Percentiles rank a stretch among this genome's conserved stretches.
phyloP scores from a whole-genome alignment of 64 coral and sea anemone genomes.

The Hydrozoanthus tunicans region DNA sequence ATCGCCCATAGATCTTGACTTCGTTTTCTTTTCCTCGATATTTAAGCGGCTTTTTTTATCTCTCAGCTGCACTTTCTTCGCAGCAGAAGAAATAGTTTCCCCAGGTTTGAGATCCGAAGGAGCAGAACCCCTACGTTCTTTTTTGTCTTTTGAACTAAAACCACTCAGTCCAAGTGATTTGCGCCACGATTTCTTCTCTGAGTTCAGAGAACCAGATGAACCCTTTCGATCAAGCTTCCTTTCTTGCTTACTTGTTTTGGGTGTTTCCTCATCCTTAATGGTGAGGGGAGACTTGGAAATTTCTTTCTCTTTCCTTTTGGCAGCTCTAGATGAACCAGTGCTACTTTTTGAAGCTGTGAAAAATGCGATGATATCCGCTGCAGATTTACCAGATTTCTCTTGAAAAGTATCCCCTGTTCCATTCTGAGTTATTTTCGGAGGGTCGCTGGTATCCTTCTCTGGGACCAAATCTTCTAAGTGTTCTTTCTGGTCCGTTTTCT shows the following conservation, averaged over 20 bases:
- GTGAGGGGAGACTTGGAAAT: constrained; percentile 29
- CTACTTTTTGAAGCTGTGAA: constrained; percentile 44
- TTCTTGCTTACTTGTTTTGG: constrained; percentile 42
- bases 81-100: constrained; percentile 56
- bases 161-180: constrained; percentile 38
- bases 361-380: constrained; percentile 44
- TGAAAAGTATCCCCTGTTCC: constrained; percentile 29
- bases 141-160: constrained; percentile 48
- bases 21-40: constrained; percentile 36
- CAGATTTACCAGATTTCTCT: constrained; percentile 40
- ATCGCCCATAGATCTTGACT: constrained; percentile 53
- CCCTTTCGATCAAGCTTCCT: constrained; percentile 37
- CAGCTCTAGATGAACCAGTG: not conserved
- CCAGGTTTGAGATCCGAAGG: constrained; percentile 33
- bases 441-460: constrained; percentile 9
- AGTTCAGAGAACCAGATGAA: constrained; percentile 17
- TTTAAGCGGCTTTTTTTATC: constrained; percentile 30
- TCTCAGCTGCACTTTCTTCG: constrained; percentile 41
- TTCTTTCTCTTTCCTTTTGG: constrained; percentile 42
- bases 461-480: constrained; percentile 21
- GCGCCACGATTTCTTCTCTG: constrained; percentile 54
- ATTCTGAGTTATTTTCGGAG: not conserved
- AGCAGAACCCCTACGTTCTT: constrained; percentile 31
- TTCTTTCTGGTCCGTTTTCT: not conserved
- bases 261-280: constrained; percentile 22